Evolutionary conservation across 2,888 invertebrate species (phyloP).

Genomic region (Thysanoteuthis rhombus): DNA sequence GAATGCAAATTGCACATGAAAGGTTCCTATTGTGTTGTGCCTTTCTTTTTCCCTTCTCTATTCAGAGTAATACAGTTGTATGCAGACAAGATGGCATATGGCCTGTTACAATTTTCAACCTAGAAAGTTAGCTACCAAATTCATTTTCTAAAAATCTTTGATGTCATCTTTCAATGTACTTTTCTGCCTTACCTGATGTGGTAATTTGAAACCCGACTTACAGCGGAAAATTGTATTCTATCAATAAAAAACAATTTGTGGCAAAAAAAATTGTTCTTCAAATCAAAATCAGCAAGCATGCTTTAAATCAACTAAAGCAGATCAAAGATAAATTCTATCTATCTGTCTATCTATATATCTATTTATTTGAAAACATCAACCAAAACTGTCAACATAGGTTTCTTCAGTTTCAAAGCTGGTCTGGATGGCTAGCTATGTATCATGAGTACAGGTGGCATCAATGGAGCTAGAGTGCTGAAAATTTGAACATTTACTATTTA

Average conservation of each 20-base stretch:
- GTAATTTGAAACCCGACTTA: neutral
- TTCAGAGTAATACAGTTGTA: neutral
- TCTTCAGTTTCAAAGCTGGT: neutral
- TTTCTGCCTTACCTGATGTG: neutral
- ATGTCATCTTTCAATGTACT: neutral
- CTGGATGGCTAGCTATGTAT: no score
- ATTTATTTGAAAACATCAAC: no score
- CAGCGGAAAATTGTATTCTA: neutral
- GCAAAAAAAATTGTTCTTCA: neutral
- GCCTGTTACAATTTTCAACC: neutral
- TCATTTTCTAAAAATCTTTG: neutral
- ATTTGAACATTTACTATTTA: no score
- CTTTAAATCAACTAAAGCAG: no score
- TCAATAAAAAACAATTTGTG: neutral
- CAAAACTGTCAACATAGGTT: neutral
- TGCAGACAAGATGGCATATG: neutral
- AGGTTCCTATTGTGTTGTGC: neutral
- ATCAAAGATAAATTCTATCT: no score
- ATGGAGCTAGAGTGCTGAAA: no score
- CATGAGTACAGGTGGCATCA: no score
- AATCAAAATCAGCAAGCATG: no score
- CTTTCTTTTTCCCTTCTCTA: neutral
- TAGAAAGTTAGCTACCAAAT: neutral
- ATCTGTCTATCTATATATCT: no score
- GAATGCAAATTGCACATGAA: neutral